Evolutionary conservation across 2,888 invertebrate species (phyloP).

Genomic region (Drosophila ustulata): DNA sequence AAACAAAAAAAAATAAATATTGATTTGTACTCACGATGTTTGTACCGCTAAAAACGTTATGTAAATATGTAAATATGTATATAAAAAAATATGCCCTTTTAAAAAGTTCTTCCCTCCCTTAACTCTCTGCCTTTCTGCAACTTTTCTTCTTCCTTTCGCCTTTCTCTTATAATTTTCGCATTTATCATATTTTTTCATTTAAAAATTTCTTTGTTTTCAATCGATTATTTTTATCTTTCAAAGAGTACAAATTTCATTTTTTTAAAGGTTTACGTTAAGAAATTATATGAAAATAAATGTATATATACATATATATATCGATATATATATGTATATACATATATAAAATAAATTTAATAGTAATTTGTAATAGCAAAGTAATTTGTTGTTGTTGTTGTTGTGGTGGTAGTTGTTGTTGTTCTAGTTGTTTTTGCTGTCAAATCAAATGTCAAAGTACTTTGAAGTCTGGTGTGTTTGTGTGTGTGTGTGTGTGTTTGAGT

Average conservation of each 20-base stretch:
- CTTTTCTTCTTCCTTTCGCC: constrained; percentile 9
- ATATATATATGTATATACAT: constrained; percentile 8
- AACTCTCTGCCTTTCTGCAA: constrained; percentile 3
- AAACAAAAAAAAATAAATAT: constrained; percentile 56
- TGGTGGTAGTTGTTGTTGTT: constrained; percentile 28
- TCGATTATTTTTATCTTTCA: constrained; percentile 28
- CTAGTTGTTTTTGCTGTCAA: constrained; percentile 53
- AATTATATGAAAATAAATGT: constrained; percentile 48
- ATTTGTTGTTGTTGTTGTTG: constrained; percentile 26
- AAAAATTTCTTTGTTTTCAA: constrained; percentile 25
- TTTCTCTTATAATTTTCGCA: constrained; percentile 9
- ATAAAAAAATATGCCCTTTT: constrained; percentile 74
- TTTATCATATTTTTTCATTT: constrained; percentile 23
- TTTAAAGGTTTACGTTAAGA: constrained; percentile 52
- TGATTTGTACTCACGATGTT: constrained; percentile 75
- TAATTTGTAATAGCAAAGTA: constrained; percentile 63
- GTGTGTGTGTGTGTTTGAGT: constrained; percentile 18
- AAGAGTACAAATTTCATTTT: constrained; percentile 53
- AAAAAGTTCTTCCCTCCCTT: constrained; percentile 47
- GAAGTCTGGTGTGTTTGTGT: constrained; percentile 47
- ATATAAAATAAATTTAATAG: constrained; percentile 48
- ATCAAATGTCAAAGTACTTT: constrained; percentile 70
- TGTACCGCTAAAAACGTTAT: constrained; percentile 72
- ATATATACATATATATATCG: constrained; percentile 17
- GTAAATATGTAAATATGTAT: constrained; percentile 60